Evolutionary conservation across 2,888 invertebrate genomes (phyloP), one percentile per base, ranked within the genome.

Genomic region (Melanchra persicariae): DNA sequence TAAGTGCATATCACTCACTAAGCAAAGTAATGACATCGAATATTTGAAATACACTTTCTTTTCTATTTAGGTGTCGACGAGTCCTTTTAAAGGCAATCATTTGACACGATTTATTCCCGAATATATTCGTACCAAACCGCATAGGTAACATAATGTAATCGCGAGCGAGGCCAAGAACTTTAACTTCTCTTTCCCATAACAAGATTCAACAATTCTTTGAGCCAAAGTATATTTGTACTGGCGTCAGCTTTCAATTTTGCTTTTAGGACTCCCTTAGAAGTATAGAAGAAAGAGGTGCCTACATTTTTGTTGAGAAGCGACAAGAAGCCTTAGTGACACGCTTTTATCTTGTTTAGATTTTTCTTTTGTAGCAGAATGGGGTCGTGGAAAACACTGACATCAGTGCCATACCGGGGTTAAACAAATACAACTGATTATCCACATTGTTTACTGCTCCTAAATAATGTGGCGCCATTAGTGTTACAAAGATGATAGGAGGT

Each of bases 271-370:
- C 10, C 12, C 22, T 37, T 19, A 22, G 24, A 59, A 54, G 24
- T 49, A 12, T n/a, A 52, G 2, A 26, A 65, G 8, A 37, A 19
- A n/a, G n/a, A n/a, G 15, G 6, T 45, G 15, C 8, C 37, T 22
- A 34, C 9, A 45, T 52, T 47, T 45, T 52, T 47, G 19, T 52
- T 61, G 51, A 47, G 19, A n/a, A n/a, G n/a, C n/a, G 19, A n/a
- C 0, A 57, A 26, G 43, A 62, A 66, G 61, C 47, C 40, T 45
- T 15, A 37, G 54, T 59, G 51, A 24, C 40, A 51, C 10, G 59
- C 51, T 69, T 68, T 76, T 22, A 77, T 76, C 49, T 69, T 69
- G 26, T 63, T 77, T 49, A 45, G n/a, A 54, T 17, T 40, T 40
- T 40, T 40, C 59, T 37, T 54, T 68, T 80, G 58, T 63, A 34